Evolutionary conservation across 2,113 vertebrate species (phyloP).

Genomic region (Oryzias melastigma): DNA sequence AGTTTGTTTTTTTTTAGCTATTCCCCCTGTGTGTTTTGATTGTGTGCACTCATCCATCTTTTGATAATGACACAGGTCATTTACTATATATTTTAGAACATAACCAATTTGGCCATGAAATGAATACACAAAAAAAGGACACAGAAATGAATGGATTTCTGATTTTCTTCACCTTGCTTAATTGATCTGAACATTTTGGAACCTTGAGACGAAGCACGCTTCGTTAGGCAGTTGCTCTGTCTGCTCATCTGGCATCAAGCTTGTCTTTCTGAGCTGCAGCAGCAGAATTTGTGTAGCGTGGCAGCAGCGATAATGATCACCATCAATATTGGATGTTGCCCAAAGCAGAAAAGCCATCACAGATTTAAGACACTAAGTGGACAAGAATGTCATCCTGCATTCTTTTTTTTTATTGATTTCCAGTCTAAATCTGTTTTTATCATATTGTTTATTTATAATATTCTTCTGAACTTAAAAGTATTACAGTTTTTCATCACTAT

Average conservation of each 20-base stretch:
- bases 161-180: constrained; percentile 50
- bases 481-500: too few relatives aligned
- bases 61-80: too few relatives aligned
- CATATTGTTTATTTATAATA: neutral
- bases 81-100: too few relatives aligned
- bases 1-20: neutral
- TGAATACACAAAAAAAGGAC: too few relatives aligned
- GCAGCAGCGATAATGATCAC: constrained; percentile 64
- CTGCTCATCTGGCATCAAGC: constrained; percentile 31
- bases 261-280: constrained; percentile 39
- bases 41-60: too few relatives aligned
- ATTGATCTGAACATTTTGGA: constrained; percentile 46
- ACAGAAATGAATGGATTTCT: neutral
- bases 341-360: constrained; percentile 60
- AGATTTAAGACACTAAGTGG: constrained; percentile 52
- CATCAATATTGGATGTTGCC: constrained; percentile 69
- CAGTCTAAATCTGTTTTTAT: neutral
- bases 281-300: constrained; percentile 50
- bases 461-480: neutral
- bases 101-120: too few relatives aligned
- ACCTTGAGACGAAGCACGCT: constrained; percentile 56
- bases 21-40: too few relatives aligned
- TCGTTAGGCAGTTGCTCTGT: constrained; percentile 52
- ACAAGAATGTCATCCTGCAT: constrained; percentile 27
- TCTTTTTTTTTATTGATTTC: neutral